Evolutionary conservation across 1,140 invertebrate genomes (phyloP), one percentile per base, ranked within the genome.

Genomic region (Anoplolepis gracilipes): DNA sequence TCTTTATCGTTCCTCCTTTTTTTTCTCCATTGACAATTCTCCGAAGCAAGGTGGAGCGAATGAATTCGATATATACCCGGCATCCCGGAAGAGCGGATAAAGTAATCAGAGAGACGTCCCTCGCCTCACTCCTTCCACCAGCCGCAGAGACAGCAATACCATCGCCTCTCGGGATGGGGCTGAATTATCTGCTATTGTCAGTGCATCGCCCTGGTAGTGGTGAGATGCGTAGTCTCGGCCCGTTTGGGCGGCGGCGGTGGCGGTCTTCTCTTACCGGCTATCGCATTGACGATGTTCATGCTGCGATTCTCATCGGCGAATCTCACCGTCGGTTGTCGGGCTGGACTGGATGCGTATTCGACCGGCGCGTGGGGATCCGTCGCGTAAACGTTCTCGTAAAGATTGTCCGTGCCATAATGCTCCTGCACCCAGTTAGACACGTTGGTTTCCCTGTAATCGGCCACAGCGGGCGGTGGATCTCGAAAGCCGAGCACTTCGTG

Each of bases 401-500:
- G 85, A 88, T 96, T 96, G 84, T 96, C 95, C 6, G 93, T 92
- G 0, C 98, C 98, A 89, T 98, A 98, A 90, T 98, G 98, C 91
- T 98, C 97, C 87, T 97, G 96, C n/a, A 98, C 97, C 98, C 98
- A 98, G 91, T 98, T 98, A 2, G 97, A 97, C 0, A 98, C 98
- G 86, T 97, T 97, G 11, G 97, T 97, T 91, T 98, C 97, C 13
- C 97, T 96, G 90, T 98, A 98, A 82, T 97, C 96, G 0, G 97
- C 96, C 1, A 96, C 94, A 5, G 96, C 93, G 0, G 95, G 93
- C 0, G 97, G 96, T 16, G 96, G 97, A 91, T 98, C 97, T 33
- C 98, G 94, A 91, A 99, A 99, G 1, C 98, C 98, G 0, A 99
- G 95, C 0, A 99, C 98, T 92, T 98, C 98, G 92, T 98, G 98